Base-by-base conservation (phyloP, 2,113 vertebrate genomes). In the Smithornis capensis region DNA sequence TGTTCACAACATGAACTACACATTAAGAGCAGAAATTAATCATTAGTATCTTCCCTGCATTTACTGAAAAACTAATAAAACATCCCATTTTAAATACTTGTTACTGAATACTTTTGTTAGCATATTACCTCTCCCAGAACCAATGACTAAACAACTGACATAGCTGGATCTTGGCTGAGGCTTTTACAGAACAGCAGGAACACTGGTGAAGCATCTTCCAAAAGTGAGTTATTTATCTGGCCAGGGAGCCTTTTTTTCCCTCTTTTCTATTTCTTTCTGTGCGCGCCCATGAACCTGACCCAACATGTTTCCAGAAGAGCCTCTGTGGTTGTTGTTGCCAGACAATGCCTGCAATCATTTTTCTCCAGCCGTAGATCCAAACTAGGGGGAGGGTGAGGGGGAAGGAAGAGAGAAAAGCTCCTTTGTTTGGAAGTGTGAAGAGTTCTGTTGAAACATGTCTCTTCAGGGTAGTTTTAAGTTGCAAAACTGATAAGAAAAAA, bases 281-380 rank as follows among this genome's bases (percentile, higher is more conserved):
- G 63, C 0, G 11, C 33, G 44, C 93, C 95, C 93, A 50, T 94
- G 95, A 97, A 96, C 97, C 96, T 96, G 97, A 97, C 95, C 94
- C 94, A 96, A 96, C 96, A 96, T 94, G 97, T 96, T 96, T 97
- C 96, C 90, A 95, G 96, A 97, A 86, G 87, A 92, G 92, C 33
- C 84, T 91, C 80, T 83, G 69, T 2, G 63, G 90, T 89, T 94
- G 90, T 79, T 97, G 92, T 85, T 97, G 95, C 94, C 96, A 96
- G 95, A 97, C 95, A 96, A 95, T 88, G 96, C 94, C 93, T 96
- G 91, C 90, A 95, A 95, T 95, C 94, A 90, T 96, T 96, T 96
- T 96, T 96, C 95, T 96, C 79, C 79, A 94, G 95, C 93, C 79
- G 6, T 63, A 95, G 81, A 92, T 74, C 78, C 84, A 86, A 90